Evolutionary conservation across 2,113 vertebrate genomes (phyloP), one percentile per base, ranked within the genome.

Genomic region (Natator depressus): DNA sequence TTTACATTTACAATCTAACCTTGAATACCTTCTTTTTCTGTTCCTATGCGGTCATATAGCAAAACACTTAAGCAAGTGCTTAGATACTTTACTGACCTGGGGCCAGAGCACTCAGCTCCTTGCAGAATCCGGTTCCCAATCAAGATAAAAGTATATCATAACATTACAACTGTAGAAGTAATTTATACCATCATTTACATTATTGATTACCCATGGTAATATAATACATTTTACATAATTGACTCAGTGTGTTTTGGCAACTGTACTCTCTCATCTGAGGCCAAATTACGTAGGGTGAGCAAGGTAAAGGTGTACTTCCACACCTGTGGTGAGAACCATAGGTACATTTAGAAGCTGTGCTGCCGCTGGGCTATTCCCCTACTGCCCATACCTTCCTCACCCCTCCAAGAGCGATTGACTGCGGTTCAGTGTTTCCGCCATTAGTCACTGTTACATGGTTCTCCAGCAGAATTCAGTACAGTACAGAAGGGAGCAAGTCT

Each of bases 31-130:
- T 88, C 29, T 53, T 13, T 84, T 25, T 35, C 6, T 65, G 65
- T 72, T 1, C 19, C 46, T 1, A 3, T 27, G 1, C 3, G n/a
- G 35, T 47, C 12, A 5, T 65, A 75, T 47, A 82, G 65, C 1
- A 69, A 89, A 82, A 82, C 35, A 14, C 50, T 84, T 80, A 35
- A 80, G 50, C 50, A 16, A 79, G 65, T 59, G 3, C 16, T 51
- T 20, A 82, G 42, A 59, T 2, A 69, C 0, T 75, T 72, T 7
- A 6, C 17, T 5, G 7, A 27, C 88, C 20, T 88, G 92, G 31
- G 84, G 1, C 55, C 27, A 90, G 65, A 49, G 2, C 47, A 8
- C 8, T 35, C 0, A 59, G 22, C 8, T 2, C 29, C 31, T 82
- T 91, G 47, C 76, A 69, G 24, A 50, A 3, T 53, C 1, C 3